Evolutionary conservation across 2,113 vertebrate genomes (phyloP).

Genomic region (Scophthalmus maximus): DNA sequence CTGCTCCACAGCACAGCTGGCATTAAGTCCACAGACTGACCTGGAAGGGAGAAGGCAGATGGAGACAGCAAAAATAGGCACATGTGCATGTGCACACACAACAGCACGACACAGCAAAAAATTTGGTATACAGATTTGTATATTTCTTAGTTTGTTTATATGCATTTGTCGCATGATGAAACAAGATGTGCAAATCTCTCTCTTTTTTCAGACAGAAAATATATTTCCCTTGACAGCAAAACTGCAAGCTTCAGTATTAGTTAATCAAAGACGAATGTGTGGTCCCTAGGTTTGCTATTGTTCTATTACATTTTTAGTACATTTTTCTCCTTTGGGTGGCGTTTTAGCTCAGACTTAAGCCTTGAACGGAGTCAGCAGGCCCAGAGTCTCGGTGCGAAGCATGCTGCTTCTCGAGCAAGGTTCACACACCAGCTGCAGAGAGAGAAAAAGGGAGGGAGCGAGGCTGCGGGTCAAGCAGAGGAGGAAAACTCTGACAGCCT

Average conservation of each 20-base stretch:
- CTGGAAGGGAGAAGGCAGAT: constrained; percentile 17
- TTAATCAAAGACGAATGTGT: constrained; percentile 29
- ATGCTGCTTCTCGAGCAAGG: constrained; percentile 28
- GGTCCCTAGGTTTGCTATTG: constrained; percentile 21
- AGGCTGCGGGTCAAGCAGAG: constrained; percentile 14
- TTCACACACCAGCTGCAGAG: constrained; percentile 34
- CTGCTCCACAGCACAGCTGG: constrained; percentile 44
- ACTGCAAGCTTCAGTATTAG: background rate
- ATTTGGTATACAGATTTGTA: background rate
- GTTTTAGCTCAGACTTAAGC: constrained; percentile 46
- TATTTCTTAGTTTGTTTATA: background rate
- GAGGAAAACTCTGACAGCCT: constrained; percentile 5
- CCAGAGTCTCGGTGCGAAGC: constrained; percentile 14
- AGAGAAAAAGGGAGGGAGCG: constrained; percentile 1
- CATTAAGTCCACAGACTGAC: constrained; percentile 38
- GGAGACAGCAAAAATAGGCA: background rate
- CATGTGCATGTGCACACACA: background rate
- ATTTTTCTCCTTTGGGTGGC: constrained; percentile 54
- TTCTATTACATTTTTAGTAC: constrained; percentile 61
- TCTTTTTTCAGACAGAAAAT: constrained; percentile 1
- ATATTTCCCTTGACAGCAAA: constrained; percentile 5
- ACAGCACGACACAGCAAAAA: background rate
- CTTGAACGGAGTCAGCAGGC: constrained; percentile 34
- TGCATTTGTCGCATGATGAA: background rate
- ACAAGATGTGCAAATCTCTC: background rate